Base-by-base conservation (phyloP, 2,113 vertebrate genomes). In the Poeciliopsis turrubarensis region DNA sequence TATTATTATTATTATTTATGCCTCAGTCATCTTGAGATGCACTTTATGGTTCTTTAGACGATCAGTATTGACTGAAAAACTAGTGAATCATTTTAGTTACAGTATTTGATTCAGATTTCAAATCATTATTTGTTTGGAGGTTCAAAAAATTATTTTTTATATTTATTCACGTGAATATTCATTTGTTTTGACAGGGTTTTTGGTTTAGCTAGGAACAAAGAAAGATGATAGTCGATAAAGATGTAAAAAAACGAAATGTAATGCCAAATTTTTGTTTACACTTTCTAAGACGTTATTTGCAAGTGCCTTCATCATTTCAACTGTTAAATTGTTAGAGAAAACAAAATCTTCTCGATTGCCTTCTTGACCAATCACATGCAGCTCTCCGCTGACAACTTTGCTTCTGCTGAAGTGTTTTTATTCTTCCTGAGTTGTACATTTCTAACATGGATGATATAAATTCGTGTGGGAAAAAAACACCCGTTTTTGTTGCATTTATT, bases 231-330 rank as follows among this genome's bases (percentile, higher is more conserved):
- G 22, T 26, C 54, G 29, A 71, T 78, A 75, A 67, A 73, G 68
- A 64, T 32, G 27, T 86, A 62, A 82, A 83, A 85, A 72, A 47
- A 19, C 3, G 17, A 63, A 64, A 10, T 17, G 13, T 41, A 57
- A 37, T 44, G 41, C 82, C 80, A 86, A 90, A 89, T 67, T 80
- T 72, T 57, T 66, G 83, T 91, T 91, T 89, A 83, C 83, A 81
- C 74, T 82, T 84, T 78, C 62, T 80, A 22, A 64, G 32, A 14
- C 32, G 34, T 69, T 19, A 60, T 84, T 86, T 73, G 17, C 69
- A 19, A 47, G 88, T 90, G 87, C 80, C 92, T 91, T 88, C 25
- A 79, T 80, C 72, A 78, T 91, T 91, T 89, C 68, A 84, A 81
- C 22, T 72, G 63, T 77, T 68, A 31, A 54, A 41, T 70, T 80